Evolutionary conservation across 2,797 vertebrate genomes (phyloP), one percentile per base, ranked within the genome.

Genomic region (Sebastes cheni): DNA sequence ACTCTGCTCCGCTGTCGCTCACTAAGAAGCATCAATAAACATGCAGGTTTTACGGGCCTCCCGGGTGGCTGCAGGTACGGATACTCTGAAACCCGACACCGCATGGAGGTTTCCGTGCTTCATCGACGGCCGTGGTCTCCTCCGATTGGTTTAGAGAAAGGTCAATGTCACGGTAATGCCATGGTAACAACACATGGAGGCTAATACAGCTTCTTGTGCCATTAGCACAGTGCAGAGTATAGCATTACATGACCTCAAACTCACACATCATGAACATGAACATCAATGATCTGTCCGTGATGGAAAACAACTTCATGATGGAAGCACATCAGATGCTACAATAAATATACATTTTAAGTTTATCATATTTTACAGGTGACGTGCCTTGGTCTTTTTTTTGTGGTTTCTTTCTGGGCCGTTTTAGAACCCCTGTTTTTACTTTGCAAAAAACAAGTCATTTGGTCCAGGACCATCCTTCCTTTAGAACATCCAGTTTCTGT

Each of bases 1-100:
- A 23, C 60, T 34, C 66, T 7, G 27, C 65, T 52, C 54, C 23
- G 34, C 67, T 16, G 65, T 13, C 25, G 27, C 42, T 56, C 81
- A 12, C 18, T 67, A 23, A 55, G 22, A 46, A 62, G 29, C 67
- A 59, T 69, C 68, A 6, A 70, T 83, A 83, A 87, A 86, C 73
- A 42, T 75, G 54, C 64, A 75, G 67, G 20, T 84, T 86, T 42
- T 75, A 83, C 64, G 2, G 54, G 72, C 56, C 76, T 52, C 77
- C 70, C 6, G 72, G 25, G 64, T 1, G 59, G 16, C 46, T 13
- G 72, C 68, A 32, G 39, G 84, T 69, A 55, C 25, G 36, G 14
- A 12, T 6, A 3, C 7, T 36, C 46, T 66, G 81, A 80, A 85
- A 89, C 73, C 25, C 29, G 18, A 86, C 80, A 39, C 76, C 5